These are phyloP conservation scores for Apostichopus leukothele DNA, from an alignment of 53 echinoderm and acorn worm genomes.

Conservation along the genomic window DNA sequence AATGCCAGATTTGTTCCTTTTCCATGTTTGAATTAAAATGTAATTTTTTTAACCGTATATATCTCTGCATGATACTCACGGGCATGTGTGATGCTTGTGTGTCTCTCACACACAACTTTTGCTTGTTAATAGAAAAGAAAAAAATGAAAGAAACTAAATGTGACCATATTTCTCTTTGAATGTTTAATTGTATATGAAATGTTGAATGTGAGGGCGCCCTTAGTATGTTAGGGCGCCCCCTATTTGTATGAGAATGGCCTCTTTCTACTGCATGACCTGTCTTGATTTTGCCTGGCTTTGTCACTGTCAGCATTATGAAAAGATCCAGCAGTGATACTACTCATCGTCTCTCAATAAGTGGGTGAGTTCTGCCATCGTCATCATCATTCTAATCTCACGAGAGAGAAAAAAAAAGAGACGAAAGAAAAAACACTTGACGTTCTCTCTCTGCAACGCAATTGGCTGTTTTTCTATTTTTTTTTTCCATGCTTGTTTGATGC, in stretches of 20 bases:
- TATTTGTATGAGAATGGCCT: not conserved
- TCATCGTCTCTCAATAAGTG: slow-evolving; percentile 38
- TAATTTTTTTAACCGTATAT: too few relatives aligned
- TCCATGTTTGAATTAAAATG: too few relatives aligned
- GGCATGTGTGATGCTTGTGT: too few relatives aligned
- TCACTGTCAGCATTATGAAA: slow-evolving; percentile 43
- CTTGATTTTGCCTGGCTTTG: slow-evolving; percentile 40
- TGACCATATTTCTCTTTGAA: too few relatives aligned
- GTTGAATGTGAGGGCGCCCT: not conserved
- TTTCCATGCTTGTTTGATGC: slow-evolving; percentile 28
- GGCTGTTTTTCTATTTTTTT: not conserved
- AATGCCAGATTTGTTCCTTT: too few relatives aligned
- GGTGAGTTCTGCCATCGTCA: slow-evolving; percentile 33
- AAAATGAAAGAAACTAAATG: too few relatives aligned
- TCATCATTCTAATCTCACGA: slow-evolving; percentile 22
- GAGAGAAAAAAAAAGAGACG: not conserved
- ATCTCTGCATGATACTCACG: too few relatives aligned
- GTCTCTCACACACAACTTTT: too few relatives aligned
- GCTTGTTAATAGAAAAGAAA: too few relatives aligned
- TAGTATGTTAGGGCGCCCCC: not conserved
- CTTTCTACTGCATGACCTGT: slow-evolving; percentile 27
- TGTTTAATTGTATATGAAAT: not conserved
- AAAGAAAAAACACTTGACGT: not conserved
- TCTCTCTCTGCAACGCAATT: not conserved
- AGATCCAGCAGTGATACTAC: slow-evolving; percentile 22